These are phyloP conservation scores for Hippocampus mohnikei DNA, from an alignment of 2,113 vertebrate species.

Conservation along the genomic window DNA sequence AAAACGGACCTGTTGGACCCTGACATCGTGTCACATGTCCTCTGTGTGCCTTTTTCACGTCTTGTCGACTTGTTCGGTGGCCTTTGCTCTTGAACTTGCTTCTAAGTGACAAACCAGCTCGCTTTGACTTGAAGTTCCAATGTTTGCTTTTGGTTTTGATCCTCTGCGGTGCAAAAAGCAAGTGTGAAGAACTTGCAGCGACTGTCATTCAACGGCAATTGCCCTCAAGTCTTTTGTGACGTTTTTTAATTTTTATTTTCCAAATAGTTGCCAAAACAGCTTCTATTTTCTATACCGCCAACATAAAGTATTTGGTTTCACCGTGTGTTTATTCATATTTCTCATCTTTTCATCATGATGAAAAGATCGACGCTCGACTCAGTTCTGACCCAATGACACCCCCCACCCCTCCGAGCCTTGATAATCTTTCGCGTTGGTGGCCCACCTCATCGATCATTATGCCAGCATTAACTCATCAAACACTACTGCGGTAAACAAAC, in stretches of 20 bases:
- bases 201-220: neutral
- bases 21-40: too few species aligned
- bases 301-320: neutral
- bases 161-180: neutral
- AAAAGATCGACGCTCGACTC: too few species aligned
- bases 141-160: neutral
- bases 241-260: too few species aligned
- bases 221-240: neutral
- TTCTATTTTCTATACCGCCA: neutral
- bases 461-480: constrained; percentile 54
- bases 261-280: neutral
- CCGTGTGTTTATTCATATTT: neutral
- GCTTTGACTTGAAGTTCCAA: too few species aligned
- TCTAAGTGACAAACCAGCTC: neutral
- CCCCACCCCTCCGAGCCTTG: constrained; percentile 39
- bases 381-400: neutral
- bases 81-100: too few species aligned
- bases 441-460: constrained; percentile 52
- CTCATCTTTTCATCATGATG: neutral
- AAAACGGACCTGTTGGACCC: too few species aligned
- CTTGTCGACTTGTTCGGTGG: too few species aligned
- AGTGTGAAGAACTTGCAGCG: neutral
- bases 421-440: constrained; percentile 63
- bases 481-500: constrained; percentile 51
- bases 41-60: too few species aligned